These are phyloP conservation scores for Buteo buteo DNA, from an alignment of 2,113 vertebrate species.

Conservation along the genomic window DNA sequence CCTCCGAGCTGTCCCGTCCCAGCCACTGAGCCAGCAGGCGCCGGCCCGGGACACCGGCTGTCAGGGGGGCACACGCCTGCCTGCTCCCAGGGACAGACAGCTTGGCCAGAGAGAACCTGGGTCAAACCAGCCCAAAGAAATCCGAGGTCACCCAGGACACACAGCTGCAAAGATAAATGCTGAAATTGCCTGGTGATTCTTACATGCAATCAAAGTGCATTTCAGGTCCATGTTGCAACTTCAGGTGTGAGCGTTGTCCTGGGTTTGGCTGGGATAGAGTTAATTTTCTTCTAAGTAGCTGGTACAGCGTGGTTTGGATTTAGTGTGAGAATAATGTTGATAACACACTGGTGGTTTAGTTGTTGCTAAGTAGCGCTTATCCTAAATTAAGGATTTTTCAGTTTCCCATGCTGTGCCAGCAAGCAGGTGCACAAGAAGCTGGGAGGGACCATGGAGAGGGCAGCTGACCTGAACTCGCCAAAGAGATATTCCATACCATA, in stretches of 20 bases:
- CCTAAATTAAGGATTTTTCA: too few relatives aligned
- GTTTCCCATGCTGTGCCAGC: too few relatives aligned
- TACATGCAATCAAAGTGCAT: neutral
- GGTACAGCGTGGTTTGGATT: too few relatives aligned
- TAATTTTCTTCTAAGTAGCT: too few relatives aligned
- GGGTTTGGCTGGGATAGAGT: too few relatives aligned
- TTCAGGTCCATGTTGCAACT: neutral
- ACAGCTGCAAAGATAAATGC: neutral
- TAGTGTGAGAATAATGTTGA: too few relatives aligned
- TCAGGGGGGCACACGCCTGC: fast-evolving
- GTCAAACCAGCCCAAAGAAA: neutral
- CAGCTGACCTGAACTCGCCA: too few relatives aligned
- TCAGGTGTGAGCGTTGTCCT: neutral
- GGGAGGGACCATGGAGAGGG: too few relatives aligned
- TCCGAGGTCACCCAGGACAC: neutral
- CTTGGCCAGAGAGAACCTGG: neutral
- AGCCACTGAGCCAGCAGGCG: neutral
- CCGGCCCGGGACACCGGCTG: fast-evolving
- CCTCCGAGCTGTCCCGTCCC: neutral
- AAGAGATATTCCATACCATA: too few relatives aligned
- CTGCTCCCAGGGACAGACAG: neutral
- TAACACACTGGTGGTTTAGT: too few relatives aligned
- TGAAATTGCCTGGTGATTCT: neutral
- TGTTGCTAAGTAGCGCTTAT: too few relatives aligned
- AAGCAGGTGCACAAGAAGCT: too few relatives aligned